A percentile compares a stretch with the other conserved stretches of the same genome.
phyloP scores from a whole-genome alignment of 1,140 invertebrate species.

The Caerostris darwini region DNA sequence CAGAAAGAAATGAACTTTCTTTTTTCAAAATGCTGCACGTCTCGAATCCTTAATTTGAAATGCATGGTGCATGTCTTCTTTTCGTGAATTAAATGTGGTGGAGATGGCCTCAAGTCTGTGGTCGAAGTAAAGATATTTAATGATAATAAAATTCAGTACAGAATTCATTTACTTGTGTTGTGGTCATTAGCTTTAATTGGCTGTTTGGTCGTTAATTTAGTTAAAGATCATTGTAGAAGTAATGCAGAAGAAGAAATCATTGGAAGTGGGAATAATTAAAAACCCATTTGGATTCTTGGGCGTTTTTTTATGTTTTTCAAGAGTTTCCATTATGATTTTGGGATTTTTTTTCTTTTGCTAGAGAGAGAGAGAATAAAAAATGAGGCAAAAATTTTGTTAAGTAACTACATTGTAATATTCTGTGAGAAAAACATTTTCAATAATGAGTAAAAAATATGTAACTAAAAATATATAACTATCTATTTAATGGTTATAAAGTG shows the following conservation, averaged over 20 bases:
- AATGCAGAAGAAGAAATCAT: neutral
- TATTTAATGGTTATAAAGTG: too few species aligned
- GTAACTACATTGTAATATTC: too few species aligned
- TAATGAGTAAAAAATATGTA: too few species aligned
- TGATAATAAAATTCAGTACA: constrained; percentile 34
- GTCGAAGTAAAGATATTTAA: constrained; percentile 41
- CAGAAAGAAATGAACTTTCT: neutral
- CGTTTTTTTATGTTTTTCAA: neutral
- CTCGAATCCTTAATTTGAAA: constrained; percentile 20
- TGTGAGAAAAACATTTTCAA: too few species aligned
- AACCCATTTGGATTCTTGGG: constrained; percentile 4
- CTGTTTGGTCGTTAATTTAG: constrained; percentile 53
- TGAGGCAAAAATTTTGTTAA: too few species aligned
- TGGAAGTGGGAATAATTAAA: constrained; percentile 37
- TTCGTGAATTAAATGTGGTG: neutral
- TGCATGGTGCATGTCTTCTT: neutral
- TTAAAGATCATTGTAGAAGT: neutral
- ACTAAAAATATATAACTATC: too few species aligned
- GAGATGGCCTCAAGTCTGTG: neutral
- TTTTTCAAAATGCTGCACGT: constrained; percentile 1
- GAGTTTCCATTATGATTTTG: too few species aligned
- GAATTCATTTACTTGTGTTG: constrained; percentile 57
- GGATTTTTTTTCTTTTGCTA: too few species aligned
- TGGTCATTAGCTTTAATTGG: constrained; percentile 62
- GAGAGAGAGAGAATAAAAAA: too few species aligned